Base-by-base conservation (phyloP, 2,888 invertebrate genomes). In the Eulithis prunata region DNA sequence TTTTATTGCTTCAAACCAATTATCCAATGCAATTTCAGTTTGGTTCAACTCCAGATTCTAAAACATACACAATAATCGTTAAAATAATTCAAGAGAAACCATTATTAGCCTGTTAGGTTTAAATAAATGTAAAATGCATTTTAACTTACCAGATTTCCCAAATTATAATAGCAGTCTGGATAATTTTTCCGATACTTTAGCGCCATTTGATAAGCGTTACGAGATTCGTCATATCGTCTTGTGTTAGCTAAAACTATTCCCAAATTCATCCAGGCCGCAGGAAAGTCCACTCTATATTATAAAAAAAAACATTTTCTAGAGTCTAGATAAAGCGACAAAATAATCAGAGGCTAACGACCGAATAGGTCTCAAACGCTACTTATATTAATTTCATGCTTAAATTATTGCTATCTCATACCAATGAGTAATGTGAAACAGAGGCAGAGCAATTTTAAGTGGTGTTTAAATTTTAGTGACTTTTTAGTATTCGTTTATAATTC, bases 251-350 rank as follows among this genome's bases (percentile, higher is more conserved):
- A 94, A 41, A 98, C 97, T 75, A 99, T 99, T 13, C 99, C 99
- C 60, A 99, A 93, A 90, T 99, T 99, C 99, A 99, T 99, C 99
- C 99, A 99, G 0, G 99, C 99, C 0, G 98, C 97, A 2, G 99
- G 97, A 91, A 99, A 99, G 83, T 97, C 96, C 43, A 96, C 94
- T 78, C 97, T 97, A 83, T 8, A 21, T 21, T 1, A 21, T 21
- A 14, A 47, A 21, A n/a, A 32, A 49, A 32, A 32, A 5, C 32
- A 32, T 32, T 6, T 3, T 32, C 32, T 5, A 1, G 6, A 32
- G 6, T 32, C 32, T 21, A 21, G 1, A 21, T 21, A 32, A 32
- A 6, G 0, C 32, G 32, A 32, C 32, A 21, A 21, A 21, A 21
- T 21, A 21, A 21, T n/a, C n/a, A n/a, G n/a, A n/a, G n/a, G n/a